These are phyloP conservation scores for Fopius arisanus DNA, from an alignment of 1,140 invertebrate genomes.

Conservation along the genomic window DNA sequence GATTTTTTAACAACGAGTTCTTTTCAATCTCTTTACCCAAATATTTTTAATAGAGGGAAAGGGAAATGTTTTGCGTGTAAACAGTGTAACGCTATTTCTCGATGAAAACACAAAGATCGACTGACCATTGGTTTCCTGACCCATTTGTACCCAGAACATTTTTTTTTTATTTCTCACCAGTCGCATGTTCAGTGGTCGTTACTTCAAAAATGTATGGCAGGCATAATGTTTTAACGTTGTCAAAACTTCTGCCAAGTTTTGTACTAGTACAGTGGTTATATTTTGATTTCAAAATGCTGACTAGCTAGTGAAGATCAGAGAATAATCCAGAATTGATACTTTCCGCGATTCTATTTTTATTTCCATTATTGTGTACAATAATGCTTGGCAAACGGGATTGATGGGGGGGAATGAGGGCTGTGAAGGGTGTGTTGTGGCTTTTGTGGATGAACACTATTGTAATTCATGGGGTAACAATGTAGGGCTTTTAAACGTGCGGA, in stretches of 20 bases:
- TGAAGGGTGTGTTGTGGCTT: neutral
- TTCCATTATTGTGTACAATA: neutral
- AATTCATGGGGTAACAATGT: neutral
- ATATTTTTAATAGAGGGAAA: neutral
- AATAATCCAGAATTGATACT: neutral
- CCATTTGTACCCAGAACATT: neutral
- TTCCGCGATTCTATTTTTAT: neutral
- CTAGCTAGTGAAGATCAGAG: neutral
- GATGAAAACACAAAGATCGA: neutral
- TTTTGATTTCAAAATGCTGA: neutral
- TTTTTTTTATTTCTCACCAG: neutral
- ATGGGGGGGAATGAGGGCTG: neutral
- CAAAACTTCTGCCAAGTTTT: neutral
- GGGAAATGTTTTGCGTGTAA: neutral
- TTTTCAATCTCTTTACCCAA: neutral
- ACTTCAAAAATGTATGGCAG: neutral
- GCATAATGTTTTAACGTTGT: neutral
- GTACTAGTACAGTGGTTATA: too few relatives aligned
- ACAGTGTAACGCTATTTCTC: neutral
- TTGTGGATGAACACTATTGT: neutral
- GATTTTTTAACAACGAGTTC: too few relatives aligned
- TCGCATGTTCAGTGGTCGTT: neutral
- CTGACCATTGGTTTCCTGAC: neutral
- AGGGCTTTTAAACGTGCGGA: neutral
- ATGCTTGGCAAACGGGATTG: neutral